Percentiles rank a stretch among this genome's conserved stretches.
Evolutionary conservation across 2,888 invertebrate species (phyloP).

Genomic region (Incurvaria masculella): DNA sequence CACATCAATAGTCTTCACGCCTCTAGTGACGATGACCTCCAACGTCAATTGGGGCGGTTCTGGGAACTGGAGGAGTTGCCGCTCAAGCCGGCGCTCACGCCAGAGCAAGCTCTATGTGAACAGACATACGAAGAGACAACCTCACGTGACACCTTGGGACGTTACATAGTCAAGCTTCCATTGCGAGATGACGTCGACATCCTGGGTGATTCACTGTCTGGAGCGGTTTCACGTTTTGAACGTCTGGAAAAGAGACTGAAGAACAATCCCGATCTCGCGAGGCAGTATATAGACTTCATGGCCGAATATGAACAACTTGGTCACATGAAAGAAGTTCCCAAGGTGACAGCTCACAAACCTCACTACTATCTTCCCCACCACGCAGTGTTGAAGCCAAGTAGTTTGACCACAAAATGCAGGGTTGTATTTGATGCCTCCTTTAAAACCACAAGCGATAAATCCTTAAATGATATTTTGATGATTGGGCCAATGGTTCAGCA

Average conservation of each 20-base stretch:
- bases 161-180: background rate
- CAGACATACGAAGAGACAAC: background rate
- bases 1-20: background rate
- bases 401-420: background rate
- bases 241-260: background rate
- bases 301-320: background rate
- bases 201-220: background rate
- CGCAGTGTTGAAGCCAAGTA: background rate
- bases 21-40: background rate
- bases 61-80: background rate
- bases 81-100: background rate
- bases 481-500: background rate
- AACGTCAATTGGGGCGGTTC: background rate
- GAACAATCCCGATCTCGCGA: background rate
- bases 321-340: background rate
- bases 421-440: background rate
- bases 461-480: background rate
- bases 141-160: background rate
- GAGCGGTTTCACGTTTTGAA: background rate
- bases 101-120: background rate
- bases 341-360: background rate
- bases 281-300: background rate
- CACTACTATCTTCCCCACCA: background rate
- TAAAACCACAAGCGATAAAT: background rate
- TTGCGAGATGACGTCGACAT: background rate